A percentile compares a stretch with the other conserved stretches of the same genome.
These are phyloP conservation scores for Drosophila anomelani DNA, from an alignment of 2,888 invertebrate genomes.

Conservation along the genomic window DNA sequence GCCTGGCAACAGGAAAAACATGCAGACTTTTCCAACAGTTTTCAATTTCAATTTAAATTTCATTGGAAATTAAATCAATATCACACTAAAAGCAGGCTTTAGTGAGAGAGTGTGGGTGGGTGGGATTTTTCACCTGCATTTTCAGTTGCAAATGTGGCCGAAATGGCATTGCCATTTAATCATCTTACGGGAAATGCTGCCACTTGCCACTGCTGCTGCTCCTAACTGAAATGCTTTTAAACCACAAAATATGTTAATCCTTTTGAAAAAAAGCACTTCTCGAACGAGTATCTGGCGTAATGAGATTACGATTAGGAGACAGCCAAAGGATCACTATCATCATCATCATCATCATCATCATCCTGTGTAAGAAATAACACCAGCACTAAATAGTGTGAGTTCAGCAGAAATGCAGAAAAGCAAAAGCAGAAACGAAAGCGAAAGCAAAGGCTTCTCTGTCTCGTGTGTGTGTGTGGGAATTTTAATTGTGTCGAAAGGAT, in stretches of 20 bases:
- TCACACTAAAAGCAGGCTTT: conserved; percentile 21
- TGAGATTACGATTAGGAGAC: conserved; percentile 18
- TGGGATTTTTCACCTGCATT: not conserved
- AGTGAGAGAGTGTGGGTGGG: not conserved
- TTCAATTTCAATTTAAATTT: conserved; percentile 17
- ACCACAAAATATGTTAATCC: conserved; percentile 26
- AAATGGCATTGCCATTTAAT: conserved; percentile 22
- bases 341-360: not conserved
- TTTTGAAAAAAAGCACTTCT: conserved; percentile 14
- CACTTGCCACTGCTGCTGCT: not conserved
- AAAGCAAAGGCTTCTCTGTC: not conserved
- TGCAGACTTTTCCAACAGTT: not conserved
- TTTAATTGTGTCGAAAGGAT: conserved; percentile 66
- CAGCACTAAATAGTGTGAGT: conserved; percentile 20
- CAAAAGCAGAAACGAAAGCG: not conserved
- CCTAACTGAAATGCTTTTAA: conserved; percentile 21
- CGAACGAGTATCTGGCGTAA: conserved; percentile 1
- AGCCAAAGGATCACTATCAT: conserved; percentile 24
- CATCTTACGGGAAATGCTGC: conserved; percentile 28
- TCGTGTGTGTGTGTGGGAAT: conserved; percentile 28
- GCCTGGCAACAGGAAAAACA: not conserved
- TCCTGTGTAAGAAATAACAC: conserved; percentile 9
- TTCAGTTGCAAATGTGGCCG: conserved; percentile 1
- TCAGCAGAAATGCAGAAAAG: conserved; percentile 19
- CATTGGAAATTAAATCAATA: conserved; percentile 19